Evolutionary conservation across 2,888 invertebrate genomes (phyloP).

Genomic region (Hyposoter didymator): DNA sequence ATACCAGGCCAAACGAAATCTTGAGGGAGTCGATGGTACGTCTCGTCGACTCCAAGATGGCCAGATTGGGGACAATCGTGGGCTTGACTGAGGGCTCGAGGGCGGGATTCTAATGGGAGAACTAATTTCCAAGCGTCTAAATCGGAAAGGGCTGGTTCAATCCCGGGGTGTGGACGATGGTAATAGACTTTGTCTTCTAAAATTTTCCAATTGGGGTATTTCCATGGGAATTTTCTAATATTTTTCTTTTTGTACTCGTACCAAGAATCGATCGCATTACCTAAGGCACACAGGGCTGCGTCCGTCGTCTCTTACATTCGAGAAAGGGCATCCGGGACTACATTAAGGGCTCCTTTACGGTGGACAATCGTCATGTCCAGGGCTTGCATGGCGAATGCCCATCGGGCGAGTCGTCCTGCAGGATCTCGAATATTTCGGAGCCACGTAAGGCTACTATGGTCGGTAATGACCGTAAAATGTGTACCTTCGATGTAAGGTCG

Average conservation of each 20-base stretch:
- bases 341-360: background rate
- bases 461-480: no score
- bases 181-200: background rate
- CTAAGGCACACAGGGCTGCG: background rate
- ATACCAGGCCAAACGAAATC: constrained; percentile 71
- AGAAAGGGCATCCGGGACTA: constrained; percentile 7
- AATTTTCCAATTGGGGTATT: constrained; percentile 28
- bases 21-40: constrained; percentile 43
- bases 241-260: background rate
- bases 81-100: constrained; percentile 6
- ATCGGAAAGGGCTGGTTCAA: constrained; percentile 1
- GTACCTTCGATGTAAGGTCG: background rate
- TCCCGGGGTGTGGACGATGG: constrained; percentile 2
- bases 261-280: background rate
- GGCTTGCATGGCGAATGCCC: constrained; percentile 8
- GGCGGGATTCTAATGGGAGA: constrained; percentile 6
- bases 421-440: constrained; percentile 15
- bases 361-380: background rate
- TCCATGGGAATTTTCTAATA: constrained; percentile 3
- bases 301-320: background rate
- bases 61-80: constrained; percentile 69
- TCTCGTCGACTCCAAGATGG: constrained; percentile 71
- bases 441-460: background rate
- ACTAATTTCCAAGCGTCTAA: constrained; percentile 29
- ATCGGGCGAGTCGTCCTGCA: background rate